Conservation (phyloP, 2,113 vertebrate genomes). For the Motacilla tschutschensis region DNA sequence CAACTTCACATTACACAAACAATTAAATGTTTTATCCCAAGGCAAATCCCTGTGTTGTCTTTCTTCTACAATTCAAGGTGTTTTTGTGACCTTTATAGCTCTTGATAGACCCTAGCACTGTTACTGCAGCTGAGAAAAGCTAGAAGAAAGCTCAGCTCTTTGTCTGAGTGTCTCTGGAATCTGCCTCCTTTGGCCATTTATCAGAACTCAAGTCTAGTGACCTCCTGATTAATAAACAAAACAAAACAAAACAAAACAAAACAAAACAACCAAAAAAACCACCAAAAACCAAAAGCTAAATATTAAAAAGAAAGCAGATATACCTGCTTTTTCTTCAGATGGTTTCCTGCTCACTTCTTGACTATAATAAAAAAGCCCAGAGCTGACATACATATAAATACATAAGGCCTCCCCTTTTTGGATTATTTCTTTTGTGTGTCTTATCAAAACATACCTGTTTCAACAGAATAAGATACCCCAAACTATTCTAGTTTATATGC, state of each 20-base stretch:
- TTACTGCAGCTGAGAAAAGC: slow-evolving; percentile 1
- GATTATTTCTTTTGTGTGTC: not conserved
- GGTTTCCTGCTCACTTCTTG: not conserved
- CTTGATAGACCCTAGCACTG: not conserved
- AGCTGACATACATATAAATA: not conserved
- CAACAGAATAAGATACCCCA: not conserved
- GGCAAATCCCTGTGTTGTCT: not conserved
- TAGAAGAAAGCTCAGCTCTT: not conserved
- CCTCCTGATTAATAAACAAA: not conserved
- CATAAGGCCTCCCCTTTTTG: not conserved
- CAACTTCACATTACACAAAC: not conserved
- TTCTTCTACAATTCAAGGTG: slow-evolving; percentile 4
- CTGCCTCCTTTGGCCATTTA: not conserved
- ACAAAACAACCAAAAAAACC: too few species aligned
- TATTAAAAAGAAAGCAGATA: not conserved
- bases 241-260: too few species aligned
- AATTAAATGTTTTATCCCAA: slow-evolving; percentile 35
- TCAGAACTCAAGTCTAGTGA: slow-evolving; percentile 14
- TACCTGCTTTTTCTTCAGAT: not conserved
- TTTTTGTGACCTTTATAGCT: slow-evolving; percentile 3
- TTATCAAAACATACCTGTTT: not conserved
- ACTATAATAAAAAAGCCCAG: not conserved
- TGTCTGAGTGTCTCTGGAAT: slow-evolving; percentile 6
- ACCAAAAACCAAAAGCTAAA: not conserved
- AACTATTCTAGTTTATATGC: not conserved